Evolutionary conservation across 2,113 vertebrate genomes (phyloP).

Genomic region (Pimephales promelas): DNA sequence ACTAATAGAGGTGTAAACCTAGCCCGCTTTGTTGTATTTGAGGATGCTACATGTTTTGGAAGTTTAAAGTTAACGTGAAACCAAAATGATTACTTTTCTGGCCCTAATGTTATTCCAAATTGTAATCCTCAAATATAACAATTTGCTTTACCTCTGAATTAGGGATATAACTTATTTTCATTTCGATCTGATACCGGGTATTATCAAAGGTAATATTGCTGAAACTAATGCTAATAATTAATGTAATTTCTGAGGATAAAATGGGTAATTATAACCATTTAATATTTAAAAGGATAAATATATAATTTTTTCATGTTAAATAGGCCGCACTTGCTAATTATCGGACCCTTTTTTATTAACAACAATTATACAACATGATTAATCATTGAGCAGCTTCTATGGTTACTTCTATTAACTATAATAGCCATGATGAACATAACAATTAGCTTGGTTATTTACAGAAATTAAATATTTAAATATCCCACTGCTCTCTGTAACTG

Average conservation of each 20-base stretch:
- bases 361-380: background rate
- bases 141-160: background rate
- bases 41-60: background rate
- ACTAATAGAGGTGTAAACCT: background rate
- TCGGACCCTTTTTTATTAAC: background rate
- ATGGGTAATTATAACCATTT: background rate
- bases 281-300: no score
- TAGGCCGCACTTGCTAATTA: no score
- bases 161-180: background rate
- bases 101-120: no score
- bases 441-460: background rate
- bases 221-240: background rate
- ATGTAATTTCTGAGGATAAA: background rate
- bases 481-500: background rate
- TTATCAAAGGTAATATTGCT: background rate
- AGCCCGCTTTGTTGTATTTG: background rate
- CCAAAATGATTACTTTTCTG: background rate
- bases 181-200: background rate
- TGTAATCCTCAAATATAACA: background rate
- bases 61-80: background rate
- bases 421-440: background rate
- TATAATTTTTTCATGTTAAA: no score
- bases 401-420: background rate
- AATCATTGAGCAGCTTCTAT: background rate
- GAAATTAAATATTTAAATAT: background rate